These are phyloP conservation scores for Oophaga sylvatica DNA, from an alignment of 2,797 vertebrate genomes.

Conservation along the genomic window DNA sequence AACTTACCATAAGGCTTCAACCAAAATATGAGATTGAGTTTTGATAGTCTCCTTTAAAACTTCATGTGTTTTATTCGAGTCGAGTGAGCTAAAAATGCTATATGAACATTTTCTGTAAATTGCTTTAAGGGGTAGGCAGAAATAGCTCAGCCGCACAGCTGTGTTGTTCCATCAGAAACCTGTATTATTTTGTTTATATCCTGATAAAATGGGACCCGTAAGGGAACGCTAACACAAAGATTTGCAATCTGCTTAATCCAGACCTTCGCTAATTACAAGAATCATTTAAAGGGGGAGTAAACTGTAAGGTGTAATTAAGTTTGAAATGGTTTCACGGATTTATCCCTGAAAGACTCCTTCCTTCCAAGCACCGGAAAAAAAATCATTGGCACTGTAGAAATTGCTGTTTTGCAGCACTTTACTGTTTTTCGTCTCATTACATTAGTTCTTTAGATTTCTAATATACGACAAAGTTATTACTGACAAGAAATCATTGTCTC, in stretches of 20 bases:
- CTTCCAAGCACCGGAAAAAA: constrained; percentile 1
- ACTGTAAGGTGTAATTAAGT: constrained; percentile 54
- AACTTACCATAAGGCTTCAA: background rate
- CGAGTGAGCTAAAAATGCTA: constrained; percentile 11
- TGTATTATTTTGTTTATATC: constrained; percentile 57
- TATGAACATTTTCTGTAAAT: constrained; percentile 28
- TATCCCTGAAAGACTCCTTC: constrained; percentile 31
- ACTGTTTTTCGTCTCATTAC: constrained; percentile 6
- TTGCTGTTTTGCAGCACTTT: constrained; percentile 13
- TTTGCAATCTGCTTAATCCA: constrained; percentile 55
- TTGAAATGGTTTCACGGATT: constrained; percentile 42
- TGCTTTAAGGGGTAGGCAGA: constrained; percentile 29
- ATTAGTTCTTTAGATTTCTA: constrained; percentile 33
- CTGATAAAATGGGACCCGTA: constrained; percentile 49
- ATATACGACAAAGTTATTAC: background rate
- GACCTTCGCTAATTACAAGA: constrained; percentile 57
- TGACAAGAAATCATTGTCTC: background rate
- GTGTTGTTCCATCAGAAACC: constrained; percentile 39
- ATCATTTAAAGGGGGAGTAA: constrained; percentile 56
- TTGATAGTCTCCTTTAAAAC: background rate
- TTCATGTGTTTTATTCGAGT: background rate
- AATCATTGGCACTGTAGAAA: constrained; percentile 19
- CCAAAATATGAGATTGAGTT: background rate
- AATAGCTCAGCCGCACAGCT: constrained; percentile 36
- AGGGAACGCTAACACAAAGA: constrained; percentile 51